Evolutionary conservation across 2,113 vertebrate genomes (phyloP), one percentile per base, ranked within the genome.

Genomic region (Irena cyanogastra): DNA sequence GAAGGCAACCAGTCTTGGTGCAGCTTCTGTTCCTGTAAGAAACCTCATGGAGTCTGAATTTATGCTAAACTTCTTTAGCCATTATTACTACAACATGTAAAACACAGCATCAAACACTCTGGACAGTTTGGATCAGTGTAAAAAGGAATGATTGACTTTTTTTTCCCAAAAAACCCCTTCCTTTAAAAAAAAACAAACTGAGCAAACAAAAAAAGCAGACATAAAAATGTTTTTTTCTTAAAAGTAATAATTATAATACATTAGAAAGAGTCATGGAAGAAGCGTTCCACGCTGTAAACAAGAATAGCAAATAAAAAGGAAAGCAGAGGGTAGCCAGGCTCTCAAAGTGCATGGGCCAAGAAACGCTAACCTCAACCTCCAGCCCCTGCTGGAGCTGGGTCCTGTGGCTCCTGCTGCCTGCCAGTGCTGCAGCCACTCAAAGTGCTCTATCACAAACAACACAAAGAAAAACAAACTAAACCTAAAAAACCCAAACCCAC

Each of bases 281-380:
- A 92, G 80, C 71, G 59, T 63, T 95, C 90, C 86, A 92, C 35
- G 50, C 91, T 96, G 95, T 96, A 95, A 96, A 97, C 96, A 95
- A 95, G 41, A 95, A 47, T 18, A 90, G 92, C 84, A 85, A 90
- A 74, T 64, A 64, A 86, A 93, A 83, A 87, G 31, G 66, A 92
- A 92, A 96, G 83, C 87, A 66, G 63, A 90, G 22, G 57, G 72
- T 31, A 76, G 90, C 80, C 14, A 17, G 77, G 88, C 49, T 85
- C 30, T 81, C 80, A 39, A 87, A 94, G 91, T 54, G 85, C 93
- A 49, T 1, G 8, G 8, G 85, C 83, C 0, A 1, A 80, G 86
- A 68, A 49, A 26, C 59, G 35, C 52, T 13, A 35, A 61, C 80
- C 64, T 63, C 49, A 26, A 2, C 39, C 16, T 2, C 53, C 1